These are phyloP conservation scores for Ptilonorhynchus violaceus DNA, from an alignment of 2,113 vertebrate species.

Conservation along the genomic window DNA sequence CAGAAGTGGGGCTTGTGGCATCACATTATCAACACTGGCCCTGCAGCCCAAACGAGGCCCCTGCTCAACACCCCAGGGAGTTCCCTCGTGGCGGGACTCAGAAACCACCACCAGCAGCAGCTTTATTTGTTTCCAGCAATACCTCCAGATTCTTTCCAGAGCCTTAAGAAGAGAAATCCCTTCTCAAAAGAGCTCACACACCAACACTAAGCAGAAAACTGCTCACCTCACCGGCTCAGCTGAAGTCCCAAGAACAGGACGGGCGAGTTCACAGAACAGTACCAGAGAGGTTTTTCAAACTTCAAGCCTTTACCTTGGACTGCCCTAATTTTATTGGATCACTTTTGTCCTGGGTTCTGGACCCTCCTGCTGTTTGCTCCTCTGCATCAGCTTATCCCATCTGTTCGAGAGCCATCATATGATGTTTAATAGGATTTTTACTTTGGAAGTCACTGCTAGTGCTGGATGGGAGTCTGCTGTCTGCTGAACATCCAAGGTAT, in stretches of 20 bases:
- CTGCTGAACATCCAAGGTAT: not conserved
- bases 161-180: not conserved
- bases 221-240: not conserved
- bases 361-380: not conserved
- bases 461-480: not conserved
- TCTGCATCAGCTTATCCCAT: not conserved
- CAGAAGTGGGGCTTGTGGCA: not conserved
- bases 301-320: not conserved
- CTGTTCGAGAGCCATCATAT: not conserved
- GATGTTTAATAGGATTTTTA: not conserved
- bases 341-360: not conserved
- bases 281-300: not conserved
- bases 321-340: not conserved
- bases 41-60: not conserved
- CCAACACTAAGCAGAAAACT: not conserved
- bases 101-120: not conserved
- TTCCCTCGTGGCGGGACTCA: not conserved
- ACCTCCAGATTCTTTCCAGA: not conserved
- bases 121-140: not conserved
- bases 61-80: not conserved
- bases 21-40: not conserved
- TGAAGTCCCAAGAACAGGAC: not conserved
- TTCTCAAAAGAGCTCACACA: not conserved
- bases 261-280: not conserved
- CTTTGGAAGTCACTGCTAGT: not conserved